Conservation (phyloP, 2,113 vertebrate genomes). For the Herpailurus yagouaroundi region DNA sequence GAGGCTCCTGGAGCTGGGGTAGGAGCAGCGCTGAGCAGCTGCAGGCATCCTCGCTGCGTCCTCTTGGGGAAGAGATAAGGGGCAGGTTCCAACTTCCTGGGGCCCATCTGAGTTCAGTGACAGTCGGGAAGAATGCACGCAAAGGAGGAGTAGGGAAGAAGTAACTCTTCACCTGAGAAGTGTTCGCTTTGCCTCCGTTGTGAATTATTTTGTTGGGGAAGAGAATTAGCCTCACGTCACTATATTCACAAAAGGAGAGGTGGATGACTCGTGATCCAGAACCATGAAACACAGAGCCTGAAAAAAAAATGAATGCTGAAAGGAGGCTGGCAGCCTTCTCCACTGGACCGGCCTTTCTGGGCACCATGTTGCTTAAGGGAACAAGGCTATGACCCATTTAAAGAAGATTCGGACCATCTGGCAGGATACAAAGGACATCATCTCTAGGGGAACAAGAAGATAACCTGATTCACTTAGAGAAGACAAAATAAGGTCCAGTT, state of each 20-base stretch:
- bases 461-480: not conserved
- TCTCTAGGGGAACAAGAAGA: not conserved
- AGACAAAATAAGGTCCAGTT: not conserved
- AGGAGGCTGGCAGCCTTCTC: constrained; percentile 90
- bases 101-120: not conserved
- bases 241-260: not conserved
- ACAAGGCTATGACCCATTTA: constrained; percentile 92
- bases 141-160: not conserved
- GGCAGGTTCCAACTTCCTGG: not conserved
- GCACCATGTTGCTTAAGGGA: constrained; percentile 88
- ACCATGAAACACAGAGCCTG: not conserved
- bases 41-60: fast-evolving
- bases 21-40: not conserved
- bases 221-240: not conserved
- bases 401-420: constrained; percentile 83
- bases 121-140: not conserved
- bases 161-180: not conserved
- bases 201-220: not conserved
- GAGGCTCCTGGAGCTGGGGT: not conserved
- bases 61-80: not conserved
- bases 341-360: constrained; percentile 91
- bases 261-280: not conserved
- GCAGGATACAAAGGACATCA: constrained; percentile 82
- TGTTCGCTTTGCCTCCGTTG: not conserved
- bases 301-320: not conserved